A percentile compares a stretch with the other conserved stretches of the same genome.
Evolutionary conservation across 2,888 invertebrate species (phyloP).

Genomic region (Pedicia rivosa): DNA sequence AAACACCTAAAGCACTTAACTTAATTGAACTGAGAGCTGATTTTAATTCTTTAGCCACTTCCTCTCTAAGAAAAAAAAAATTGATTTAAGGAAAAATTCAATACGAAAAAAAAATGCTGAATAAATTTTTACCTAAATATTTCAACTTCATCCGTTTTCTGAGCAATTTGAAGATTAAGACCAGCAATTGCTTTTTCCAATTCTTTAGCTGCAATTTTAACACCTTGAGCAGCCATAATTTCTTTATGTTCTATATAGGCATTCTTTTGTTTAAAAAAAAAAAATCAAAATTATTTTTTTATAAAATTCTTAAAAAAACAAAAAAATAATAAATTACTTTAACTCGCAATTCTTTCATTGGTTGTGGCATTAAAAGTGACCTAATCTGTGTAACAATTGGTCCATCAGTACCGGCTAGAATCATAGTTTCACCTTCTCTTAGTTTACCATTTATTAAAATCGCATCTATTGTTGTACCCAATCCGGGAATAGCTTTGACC

Average conservation of each 20-base stretch:
- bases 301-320: slow-evolving; percentile 4
- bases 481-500: slow-evolving; percentile 90
- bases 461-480: slow-evolving; percentile 97
- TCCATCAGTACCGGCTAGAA: slow-evolving; percentile 95
- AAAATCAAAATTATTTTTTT: too few relatives aligned
- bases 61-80: slow-evolving; percentile 42
- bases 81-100: neutral
- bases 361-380: slow-evolving; percentile 94
- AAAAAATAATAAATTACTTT: slow-evolving; percentile 42
- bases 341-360: slow-evolving; percentile 90
- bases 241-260: slow-evolving; percentile 90
- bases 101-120: neutral
- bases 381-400: slow-evolving; percentile 95
- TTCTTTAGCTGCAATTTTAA: slow-evolving; percentile 96
- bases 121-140: slow-evolving; percentile 39
- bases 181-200: slow-evolving; percentile 96
- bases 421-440: slow-evolving; percentile 82
- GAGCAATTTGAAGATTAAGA: slow-evolving; percentile 79
- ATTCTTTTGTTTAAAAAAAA: slow-evolving; percentile 37
- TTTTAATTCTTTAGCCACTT: slow-evolving; percentile 74
- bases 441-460: slow-evolving; percentile 95
- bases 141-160: slow-evolving; percentile 88
- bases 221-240: slow-evolving; percentile 91
- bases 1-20: slow-evolving; percentile 82
- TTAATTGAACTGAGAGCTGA: slow-evolving; percentile 86